Base-by-base conservation (phyloP, 2,113 vertebrate species). In the Brachirus orientalis region DNA sequence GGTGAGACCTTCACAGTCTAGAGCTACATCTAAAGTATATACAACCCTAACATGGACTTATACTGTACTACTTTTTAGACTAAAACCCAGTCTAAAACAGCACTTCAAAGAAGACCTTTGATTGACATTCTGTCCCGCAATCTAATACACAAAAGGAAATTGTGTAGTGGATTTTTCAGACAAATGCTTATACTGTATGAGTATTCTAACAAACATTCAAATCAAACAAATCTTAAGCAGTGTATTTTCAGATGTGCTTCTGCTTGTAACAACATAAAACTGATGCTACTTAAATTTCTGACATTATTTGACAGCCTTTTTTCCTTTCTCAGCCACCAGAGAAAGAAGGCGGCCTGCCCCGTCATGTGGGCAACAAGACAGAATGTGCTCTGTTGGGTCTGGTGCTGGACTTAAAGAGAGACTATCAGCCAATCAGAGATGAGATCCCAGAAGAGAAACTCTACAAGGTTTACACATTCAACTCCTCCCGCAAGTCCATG, bases 391-490 rank as follows among this genome's bases (percentile, higher is more conserved):
- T 99, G 69, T 90, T 99, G 86, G 97, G 97, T 36, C 88, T 99
- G 10, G 95, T 99, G 72, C 85, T 95, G 54, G 94, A 95, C 0
- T 79, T 99, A 80, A 97, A 97, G 82, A 93, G 95, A 69, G 96
- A 98, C 72, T 99, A 98, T 89, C 95, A 98, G 77, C 94, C 95
- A 0, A 92, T 99, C 61, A 92, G 98, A 43, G 95, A 92, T 0
- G 98, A 98, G 90, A 78, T 99, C 70, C 97, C 98, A 0, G 97
- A 99, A 76, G 96, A 99, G 88, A 96, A 94, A 54, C 90, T 99
- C 43, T 96, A 96, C 91, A 98, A 98, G 75, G 96, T 99, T 47
- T 99, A 99, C 86, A 99, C 97, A 65, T 99, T 99, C 92, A 99
- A 99, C 90, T 99, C 98, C 0, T 93, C 93, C 41, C 95, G 98